Conservation (phyloP, 1,140 invertebrate species). For the Magallana ariakensis region DNA sequence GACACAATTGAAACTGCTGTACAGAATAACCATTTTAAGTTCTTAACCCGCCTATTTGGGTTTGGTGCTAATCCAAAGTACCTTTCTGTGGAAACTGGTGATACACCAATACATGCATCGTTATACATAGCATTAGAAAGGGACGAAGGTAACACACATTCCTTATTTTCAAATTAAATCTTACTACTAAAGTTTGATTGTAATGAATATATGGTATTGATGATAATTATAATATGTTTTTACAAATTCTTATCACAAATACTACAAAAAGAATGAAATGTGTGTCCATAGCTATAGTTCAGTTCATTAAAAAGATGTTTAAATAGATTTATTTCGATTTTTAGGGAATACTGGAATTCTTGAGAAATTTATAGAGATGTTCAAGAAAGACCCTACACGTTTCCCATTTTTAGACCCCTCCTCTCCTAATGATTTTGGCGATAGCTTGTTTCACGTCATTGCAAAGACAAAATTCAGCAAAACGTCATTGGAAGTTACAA, state of each 20-base stretch:
- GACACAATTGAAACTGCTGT: slow-evolving; percentile 59
- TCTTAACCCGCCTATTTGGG: slow-evolving; percentile 62
- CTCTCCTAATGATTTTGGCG: slow-evolving; percentile 60
- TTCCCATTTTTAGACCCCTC: slow-evolving; percentile 58
- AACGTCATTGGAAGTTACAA: slow-evolving; percentile 66
- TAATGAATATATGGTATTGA: no score
- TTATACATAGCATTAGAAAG: slow-evolving; percentile 64
- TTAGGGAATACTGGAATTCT: slow-evolving; percentile 65
- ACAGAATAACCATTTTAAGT: slow-evolving; percentile 63
- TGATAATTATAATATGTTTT: no score
- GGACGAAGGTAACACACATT: slow-evolving; percentile 62
- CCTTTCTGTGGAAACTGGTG: slow-evolving; percentile 60
- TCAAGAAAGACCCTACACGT: slow-evolving; percentile 56
- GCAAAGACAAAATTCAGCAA: slow-evolving; percentile 64
- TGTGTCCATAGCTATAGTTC: background rate
- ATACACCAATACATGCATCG: slow-evolving; percentile 73
- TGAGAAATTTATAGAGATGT: slow-evolving; percentile 62
- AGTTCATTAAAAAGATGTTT: background rate
- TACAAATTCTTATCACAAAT: background rate
- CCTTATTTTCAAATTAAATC: no score
- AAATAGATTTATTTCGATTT: background rate
- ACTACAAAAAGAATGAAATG: background rate
- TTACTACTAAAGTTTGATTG: no score
- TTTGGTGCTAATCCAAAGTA: slow-evolving; percentile 60
- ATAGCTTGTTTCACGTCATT: slow-evolving; percentile 69